phyloP scores from a whole-genome alignment of 2,888 invertebrate genomes.

The Conchocele bisecta region DNA sequence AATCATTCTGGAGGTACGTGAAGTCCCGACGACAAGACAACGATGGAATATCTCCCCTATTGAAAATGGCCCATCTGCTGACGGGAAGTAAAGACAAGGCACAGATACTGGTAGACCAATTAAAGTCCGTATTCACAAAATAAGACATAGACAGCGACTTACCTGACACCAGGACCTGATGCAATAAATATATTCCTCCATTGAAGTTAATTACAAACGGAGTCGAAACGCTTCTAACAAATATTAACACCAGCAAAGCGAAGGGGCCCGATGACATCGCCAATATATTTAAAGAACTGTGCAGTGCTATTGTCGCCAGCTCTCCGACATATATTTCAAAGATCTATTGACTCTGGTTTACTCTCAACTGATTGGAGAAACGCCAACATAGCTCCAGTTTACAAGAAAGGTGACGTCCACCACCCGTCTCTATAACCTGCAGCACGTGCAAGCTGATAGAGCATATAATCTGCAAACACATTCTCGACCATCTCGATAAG shows the following conservation, averaged over 20 bases:
- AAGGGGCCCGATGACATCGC: not conserved
- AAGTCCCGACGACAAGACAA: constrained; percentile 32
- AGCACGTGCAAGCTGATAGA: too few relatives aligned
- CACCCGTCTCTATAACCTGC: too few relatives aligned
- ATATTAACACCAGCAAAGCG: not conserved
- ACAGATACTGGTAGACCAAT: constrained; percentile 29
- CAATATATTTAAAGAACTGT: not conserved
- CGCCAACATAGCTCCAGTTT: too few relatives aligned
- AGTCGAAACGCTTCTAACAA: not conserved
- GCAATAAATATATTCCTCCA: not conserved
- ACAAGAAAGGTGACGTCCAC: too few relatives aligned
- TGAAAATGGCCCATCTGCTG: constrained; percentile 20
- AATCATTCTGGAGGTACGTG: constrained; percentile 41
- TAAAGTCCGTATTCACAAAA: constrained; percentile 43
- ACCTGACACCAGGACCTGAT: not conserved
- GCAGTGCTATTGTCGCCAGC: not conserved
- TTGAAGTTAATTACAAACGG: not conserved
- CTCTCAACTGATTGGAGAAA: too few relatives aligned
- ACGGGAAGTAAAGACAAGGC: constrained; percentile 29
- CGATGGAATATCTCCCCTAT: constrained; percentile 24
- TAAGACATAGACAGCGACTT: not conserved
- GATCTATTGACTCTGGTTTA: not conserved
- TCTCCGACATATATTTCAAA: not conserved
- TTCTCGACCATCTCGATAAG: too few relatives aligned
- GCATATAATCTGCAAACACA: too few relatives aligned